These are phyloP conservation scores for Keiferia lycopersicella DNA, from an alignment of 2,888 invertebrate species.

Conservation along the genomic window DNA sequence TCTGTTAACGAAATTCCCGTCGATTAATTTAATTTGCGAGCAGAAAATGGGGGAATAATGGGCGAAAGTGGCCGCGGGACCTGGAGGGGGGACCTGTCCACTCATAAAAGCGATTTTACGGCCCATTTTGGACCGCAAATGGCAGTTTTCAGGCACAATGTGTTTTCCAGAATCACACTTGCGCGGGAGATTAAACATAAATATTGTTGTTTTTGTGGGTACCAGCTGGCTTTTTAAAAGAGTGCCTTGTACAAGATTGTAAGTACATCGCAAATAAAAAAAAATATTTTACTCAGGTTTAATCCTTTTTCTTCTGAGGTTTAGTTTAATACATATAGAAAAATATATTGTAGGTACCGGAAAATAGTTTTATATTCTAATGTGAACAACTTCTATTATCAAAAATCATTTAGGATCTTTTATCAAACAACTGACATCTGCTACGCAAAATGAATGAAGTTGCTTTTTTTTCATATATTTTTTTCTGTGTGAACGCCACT, in stretches of 20 bases:
- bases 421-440: too few species aligned
- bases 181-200: slow-evolving; percentile 27
- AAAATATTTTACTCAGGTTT: too few species aligned
- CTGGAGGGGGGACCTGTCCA: slow-evolving; percentile 53
- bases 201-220: slow-evolving; percentile 17
- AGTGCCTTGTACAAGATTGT: neutral
- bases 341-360: too few species aligned
- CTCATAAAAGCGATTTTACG: slow-evolving; percentile 71
- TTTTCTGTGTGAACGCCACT: too few species aligned
- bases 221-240: neutral
- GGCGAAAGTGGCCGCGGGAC: slow-evolving; percentile 46
- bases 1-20: slow-evolving; percentile 28
- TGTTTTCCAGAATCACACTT: slow-evolving; percentile 52
- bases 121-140: slow-evolving; percentile 65
- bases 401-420: neutral
- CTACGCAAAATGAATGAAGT: too few species aligned
- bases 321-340: too few species aligned
- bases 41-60: slow-evolving; percentile 61
- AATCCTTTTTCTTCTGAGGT: too few species aligned
- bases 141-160: slow-evolving; percentile 60
- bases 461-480: too few species aligned
- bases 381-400: too few species aligned
- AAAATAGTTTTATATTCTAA: too few species aligned
- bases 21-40: slow-evolving; percentile 66
- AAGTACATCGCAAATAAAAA: too few species aligned